Evolutionary conservation across 2,113 vertebrate species (phyloP).

Genomic region (Rattus rattus): DNA sequence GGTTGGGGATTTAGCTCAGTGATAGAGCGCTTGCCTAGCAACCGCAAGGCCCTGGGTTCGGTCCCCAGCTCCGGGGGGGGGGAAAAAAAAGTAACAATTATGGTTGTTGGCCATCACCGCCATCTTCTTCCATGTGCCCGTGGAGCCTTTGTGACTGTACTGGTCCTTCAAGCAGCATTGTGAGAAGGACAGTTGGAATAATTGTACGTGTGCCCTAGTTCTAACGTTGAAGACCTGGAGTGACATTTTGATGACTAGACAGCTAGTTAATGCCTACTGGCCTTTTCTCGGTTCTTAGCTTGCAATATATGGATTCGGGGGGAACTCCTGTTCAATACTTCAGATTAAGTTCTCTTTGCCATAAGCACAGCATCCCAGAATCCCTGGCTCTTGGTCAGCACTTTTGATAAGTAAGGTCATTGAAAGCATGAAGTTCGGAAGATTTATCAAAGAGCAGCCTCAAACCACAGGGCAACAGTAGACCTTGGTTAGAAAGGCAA

Average conservation of each 20-base stretch:
- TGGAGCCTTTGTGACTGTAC: neutral
- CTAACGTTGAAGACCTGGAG: neutral
- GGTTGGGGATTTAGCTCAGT: no score
- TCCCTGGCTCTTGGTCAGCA: neutral
- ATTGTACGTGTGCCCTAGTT: neutral
- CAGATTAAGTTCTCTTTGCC: neutral
- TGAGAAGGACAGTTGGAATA: neutral
- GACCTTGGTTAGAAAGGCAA: neutral
- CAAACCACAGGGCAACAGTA: neutral
- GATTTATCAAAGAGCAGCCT: neutral
- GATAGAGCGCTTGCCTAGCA: no score
- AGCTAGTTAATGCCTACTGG: neutral
- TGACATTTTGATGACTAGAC: neutral
- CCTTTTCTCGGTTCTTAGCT: neutral
- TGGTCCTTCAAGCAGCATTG: neutral
- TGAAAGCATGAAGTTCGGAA: neutral
- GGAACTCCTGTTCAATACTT: neutral
- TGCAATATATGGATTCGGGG: neutral
- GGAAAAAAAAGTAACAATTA: no score
- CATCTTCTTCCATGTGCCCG: neutral
- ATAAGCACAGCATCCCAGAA: neutral
- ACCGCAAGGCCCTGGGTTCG: no score
- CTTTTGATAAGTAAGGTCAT: neutral
- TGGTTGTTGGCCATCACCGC: neutral
- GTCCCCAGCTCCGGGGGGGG: no score